Base-by-base conservation (phyloP, 2,113 vertebrate genomes). In the Grammomys surdaster region DNA sequence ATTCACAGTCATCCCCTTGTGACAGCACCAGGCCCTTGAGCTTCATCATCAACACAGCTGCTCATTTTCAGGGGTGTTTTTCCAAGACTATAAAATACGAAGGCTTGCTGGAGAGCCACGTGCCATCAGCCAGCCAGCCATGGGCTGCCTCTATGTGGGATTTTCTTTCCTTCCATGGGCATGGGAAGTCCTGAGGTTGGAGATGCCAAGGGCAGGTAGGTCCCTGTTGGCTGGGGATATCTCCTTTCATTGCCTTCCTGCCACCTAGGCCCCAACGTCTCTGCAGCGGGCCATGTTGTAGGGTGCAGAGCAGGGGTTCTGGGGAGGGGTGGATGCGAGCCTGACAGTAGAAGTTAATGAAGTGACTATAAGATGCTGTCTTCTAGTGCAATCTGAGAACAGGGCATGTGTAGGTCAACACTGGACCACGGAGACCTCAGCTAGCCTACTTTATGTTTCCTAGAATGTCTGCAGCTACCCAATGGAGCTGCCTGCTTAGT, bases 21-120 rank as follows among this genome's bases (percentile, higher is more conserved):
- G 96, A 95, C 93, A 93, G 88, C 97, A 90, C 89, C 93, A 75
- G 91, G 95, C 90, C 96, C 93, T 97, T 97, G 91, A 77, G 85
- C 96, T 96, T 97, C 96, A 69, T 97, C 94, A 97, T 96, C 96
- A 97, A 97, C 91, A 92, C n/a, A 96, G 96, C 93, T 93, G 93
- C 92, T 96, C 96, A 82, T 97, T 98, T 98, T 97, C 91, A 95
- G 43, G 94, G 94, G 14, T 82, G 46, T 94, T 93, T 97, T 65
- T 91, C 96, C 24, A 88, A 90, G 76, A 90, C 77, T 86, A 9
- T 81, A 54, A 78, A 97, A 92, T 82, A 87, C 91, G 76, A 89
- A 96, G 72, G 19, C 54, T 70, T 48, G 91, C 89, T 95, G 96
- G 97, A 89, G 48, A 88, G 67, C 88, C 7, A 0, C 80, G 91